A percentile compares a stretch with the other conserved stretches of the same genome.
Evolutionary conservation across 2,113 vertebrate species (phyloP).

Genomic region (Istiophorus platypterus): DNA sequence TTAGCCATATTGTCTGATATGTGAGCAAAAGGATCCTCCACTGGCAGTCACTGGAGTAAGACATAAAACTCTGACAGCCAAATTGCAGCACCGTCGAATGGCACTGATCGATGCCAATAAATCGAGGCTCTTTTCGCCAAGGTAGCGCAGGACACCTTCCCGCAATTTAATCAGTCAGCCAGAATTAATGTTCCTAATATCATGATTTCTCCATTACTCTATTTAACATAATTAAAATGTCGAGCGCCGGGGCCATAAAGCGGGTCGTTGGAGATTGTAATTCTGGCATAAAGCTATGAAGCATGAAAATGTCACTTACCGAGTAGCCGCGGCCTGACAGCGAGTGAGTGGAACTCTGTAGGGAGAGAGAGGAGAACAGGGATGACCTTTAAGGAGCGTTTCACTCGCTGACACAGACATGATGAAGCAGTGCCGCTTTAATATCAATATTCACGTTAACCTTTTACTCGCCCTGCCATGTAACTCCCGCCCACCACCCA

Average conservation of each 20-base stretch:
- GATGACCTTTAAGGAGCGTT: constrained; percentile 85
- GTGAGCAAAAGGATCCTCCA: constrained; percentile 53
- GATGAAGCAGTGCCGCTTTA: constrained; percentile 84
- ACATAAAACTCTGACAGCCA: constrained; percentile 67
- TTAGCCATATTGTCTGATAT: constrained; percentile 61
- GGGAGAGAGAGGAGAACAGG: constrained; percentile 83
- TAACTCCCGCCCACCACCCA: constrained; percentile 50
- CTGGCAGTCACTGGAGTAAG: constrained; percentile 61
- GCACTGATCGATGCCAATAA: constrained; percentile 79
- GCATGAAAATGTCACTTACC: constrained; percentile 88
- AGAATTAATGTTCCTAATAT: constrained; percentile 86
- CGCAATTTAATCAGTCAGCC: constrained; percentile 86
- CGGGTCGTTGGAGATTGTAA: constrained; percentile 84
- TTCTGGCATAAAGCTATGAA: constrained; percentile 84
- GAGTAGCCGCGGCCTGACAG: constrained; percentile 87
- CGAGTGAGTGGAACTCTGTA: constrained; percentile 86
- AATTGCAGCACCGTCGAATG: constrained; percentile 58
- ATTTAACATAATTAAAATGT: constrained; percentile 89
- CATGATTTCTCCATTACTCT: constrained; percentile 86
- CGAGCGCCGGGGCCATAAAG: constrained; percentile 82
- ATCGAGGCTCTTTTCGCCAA: constrained; percentile 73
- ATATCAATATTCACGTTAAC: constrained; percentile 89
- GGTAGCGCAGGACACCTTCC: constrained; percentile 82
- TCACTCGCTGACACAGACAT: constrained; percentile 84
- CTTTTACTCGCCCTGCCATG: constrained; percentile 79